Base-by-base conservation (phyloP, 2,113 vertebrate species). In the Dasypus novemcinctus region DNA sequence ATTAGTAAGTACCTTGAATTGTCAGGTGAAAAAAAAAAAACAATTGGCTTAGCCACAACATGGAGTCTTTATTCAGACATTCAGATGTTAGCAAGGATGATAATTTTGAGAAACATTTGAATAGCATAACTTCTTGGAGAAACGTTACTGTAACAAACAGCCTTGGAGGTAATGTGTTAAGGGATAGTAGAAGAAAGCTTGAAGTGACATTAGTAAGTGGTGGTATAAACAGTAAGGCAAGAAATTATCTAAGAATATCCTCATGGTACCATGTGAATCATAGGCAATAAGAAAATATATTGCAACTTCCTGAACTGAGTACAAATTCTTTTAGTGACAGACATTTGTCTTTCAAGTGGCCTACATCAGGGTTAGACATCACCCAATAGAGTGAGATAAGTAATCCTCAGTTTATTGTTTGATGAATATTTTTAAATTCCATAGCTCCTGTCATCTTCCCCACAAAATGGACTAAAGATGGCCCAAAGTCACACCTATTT, bases 91-190 rank as follows among this genome's bases (percentile, higher is more conserved):
- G 52, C 72, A 79, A 94, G 46, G 64, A 75, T 85, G 29, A 71
- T 89, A 68, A 82, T 93, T 93, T 95, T 83, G 79, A 81, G 54
- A 84, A 93, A 41, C 27, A 27, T 57, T 71, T 43, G 38, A 80
- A 69, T 15, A 93, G 52, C 46, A 54, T 57, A 78, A 63, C 88
- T 93, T 83, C 31, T 83, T 82, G 52, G n/a, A 78, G n/a, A 89
- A 93, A 68, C 52, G 31, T 76, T 52, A 43, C 46, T 63, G 1
- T 81, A 49, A 64, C 17, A 84, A 81, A 68, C 6, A 21, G 78
- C 61, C 79, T 93, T 63, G 41, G 29, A 5, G 31, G 5, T 38
- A 57, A 13, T 72, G 12, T 68, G 15, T 91, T 89, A 78, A 87
- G 54, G 33, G n/a, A 5, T 72, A 66, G 18, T 33, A 52, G 69